Evolutionary conservation across 2,113 vertebrate species (phyloP).

Genomic region (Corydoras maculifer): DNA sequence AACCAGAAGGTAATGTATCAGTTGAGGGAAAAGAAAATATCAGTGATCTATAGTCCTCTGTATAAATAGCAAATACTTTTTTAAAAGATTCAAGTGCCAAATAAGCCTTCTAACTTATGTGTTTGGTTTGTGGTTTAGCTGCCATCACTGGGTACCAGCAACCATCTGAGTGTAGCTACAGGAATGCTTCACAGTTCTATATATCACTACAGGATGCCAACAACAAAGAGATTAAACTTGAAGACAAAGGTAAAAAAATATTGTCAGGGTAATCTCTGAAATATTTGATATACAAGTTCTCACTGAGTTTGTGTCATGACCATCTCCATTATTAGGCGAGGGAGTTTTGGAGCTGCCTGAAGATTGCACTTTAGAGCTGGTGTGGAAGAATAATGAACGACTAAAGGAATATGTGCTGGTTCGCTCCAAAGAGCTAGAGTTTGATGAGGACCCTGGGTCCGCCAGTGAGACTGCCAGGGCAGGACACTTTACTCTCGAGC

Average conservation of each 20-base stretch:
- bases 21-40: slow-evolving; percentile 5
- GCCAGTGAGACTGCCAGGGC: slow-evolving; percentile 86
- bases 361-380: slow-evolving; percentile 79
- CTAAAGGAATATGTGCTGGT: slow-evolving; percentile 91
- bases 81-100: not conserved
- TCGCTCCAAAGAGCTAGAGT: slow-evolving; percentile 92
- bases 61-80: not conserved
- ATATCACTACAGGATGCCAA: slow-evolving; percentile 78
- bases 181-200: slow-evolving; percentile 80
- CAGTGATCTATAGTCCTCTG: not conserved
- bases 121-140: slow-evolving; percentile 59
- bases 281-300: too few relatives aligned
- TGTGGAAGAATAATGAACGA: slow-evolving; percentile 96
- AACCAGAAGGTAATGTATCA: slow-evolving; percentile 83
- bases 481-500: slow-evolving; percentile 93
- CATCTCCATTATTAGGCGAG: slow-evolving; percentile 67
- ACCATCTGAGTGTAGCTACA: slow-evolving; percentile 66
- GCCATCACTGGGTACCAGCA: slow-evolving; percentile 92
- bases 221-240: slow-evolving; percentile 83
- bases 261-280: not conserved
- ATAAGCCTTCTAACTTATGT: not conserved
- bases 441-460: slow-evolving; percentile 83
- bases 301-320: not conserved
- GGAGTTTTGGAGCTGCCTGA: slow-evolving; percentile 72
- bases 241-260: slow-evolving; percentile 81